Conservation (phyloP, 2,888 invertebrate genomes). For the Caenorhabditis angaria region DNA sequence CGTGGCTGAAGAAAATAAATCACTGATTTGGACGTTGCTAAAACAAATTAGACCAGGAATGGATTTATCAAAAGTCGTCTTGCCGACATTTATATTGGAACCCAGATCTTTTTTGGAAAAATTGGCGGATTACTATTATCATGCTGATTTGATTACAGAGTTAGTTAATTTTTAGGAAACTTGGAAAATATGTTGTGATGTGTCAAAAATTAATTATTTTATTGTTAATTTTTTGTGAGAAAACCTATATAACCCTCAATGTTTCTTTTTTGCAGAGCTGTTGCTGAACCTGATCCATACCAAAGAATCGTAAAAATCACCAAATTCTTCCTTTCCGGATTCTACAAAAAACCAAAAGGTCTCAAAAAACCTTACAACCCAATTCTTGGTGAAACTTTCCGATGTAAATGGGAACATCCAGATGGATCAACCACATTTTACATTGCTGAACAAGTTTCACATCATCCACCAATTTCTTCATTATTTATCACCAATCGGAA, state of each 20-base stretch:
- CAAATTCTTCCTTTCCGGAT: slow-evolving; percentile 95
- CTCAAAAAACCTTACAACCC: slow-evolving; percentile 99
- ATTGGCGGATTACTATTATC: slow-evolving; percentile 99
- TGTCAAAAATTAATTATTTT: no score
- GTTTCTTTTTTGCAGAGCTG: slow-evolving; percentile 48
- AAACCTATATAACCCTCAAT: no score
- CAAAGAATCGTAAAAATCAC: slow-evolving; percentile 81
- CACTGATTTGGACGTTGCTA: slow-evolving; percentile 89
- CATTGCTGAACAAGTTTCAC: slow-evolving; percentile 94
- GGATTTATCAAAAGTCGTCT: slow-evolving; percentile 91
- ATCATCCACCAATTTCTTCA: slow-evolving; percentile 98
- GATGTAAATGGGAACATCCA: slow-evolving; percentile 86
- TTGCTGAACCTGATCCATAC: slow-evolving; percentile 84
- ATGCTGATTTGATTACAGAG: slow-evolving; percentile 87
- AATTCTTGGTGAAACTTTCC: slow-evolving; percentile 93
- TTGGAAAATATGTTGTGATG: slow-evolving; percentile 74
- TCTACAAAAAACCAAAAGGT: slow-evolving; percentile 96
- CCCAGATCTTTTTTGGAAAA: slow-evolving; percentile 95
- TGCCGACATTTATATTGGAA: slow-evolving; percentile 98
- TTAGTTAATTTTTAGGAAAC: slow-evolving; percentile 76
- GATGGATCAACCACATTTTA: slow-evolving; percentile 88
- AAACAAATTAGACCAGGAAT: slow-evolving; percentile 94
- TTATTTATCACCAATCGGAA: slow-evolving; percentile 95
- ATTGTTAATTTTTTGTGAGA: no score
- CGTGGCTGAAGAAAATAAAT: slow-evolving; percentile 92